These are phyloP conservation scores for Lottia scabra DNA, from an alignment of 2,888 invertebrate species.

Conservation along the genomic window DNA sequence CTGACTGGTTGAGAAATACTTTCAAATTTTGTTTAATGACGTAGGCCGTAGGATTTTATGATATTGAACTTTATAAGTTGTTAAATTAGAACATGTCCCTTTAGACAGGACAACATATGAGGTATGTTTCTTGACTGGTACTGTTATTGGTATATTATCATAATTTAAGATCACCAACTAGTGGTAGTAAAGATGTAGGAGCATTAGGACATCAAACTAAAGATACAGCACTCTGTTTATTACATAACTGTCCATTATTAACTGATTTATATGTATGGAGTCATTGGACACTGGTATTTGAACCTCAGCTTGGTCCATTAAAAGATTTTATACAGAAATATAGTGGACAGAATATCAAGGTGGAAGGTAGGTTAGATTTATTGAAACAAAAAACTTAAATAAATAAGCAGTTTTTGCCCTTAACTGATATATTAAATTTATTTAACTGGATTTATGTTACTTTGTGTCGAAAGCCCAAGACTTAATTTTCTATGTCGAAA, in stretches of 20 bases:
- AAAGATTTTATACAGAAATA: constrained; percentile 64
- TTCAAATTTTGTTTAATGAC: no score
- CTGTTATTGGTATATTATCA: background rate
- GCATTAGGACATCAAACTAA: constrained; percentile 57
- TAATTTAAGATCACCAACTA: background rate
- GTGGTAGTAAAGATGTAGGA: constrained; percentile 43
- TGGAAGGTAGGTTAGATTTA: constrained; percentile 43
- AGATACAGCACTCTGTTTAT: constrained; percentile 60
- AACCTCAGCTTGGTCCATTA: constrained; percentile 62
- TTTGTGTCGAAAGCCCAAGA: no score
- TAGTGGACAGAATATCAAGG: constrained; percentile 50
- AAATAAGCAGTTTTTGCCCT: no score
- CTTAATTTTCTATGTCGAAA: no score
- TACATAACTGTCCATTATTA: constrained; percentile 64
- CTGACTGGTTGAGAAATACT: no score
- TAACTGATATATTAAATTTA: no score
- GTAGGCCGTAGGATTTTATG: no score
- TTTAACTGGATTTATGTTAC: no score
- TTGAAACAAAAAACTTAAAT: no score
- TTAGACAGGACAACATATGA: no score
- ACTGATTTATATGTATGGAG: constrained; percentile 61
- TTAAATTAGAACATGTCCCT: no score
- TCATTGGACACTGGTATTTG: constrained; percentile 64
- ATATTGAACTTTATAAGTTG: no score
- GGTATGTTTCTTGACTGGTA: background rate